Evolutionary conservation across 2,797 vertebrate genomes (phyloP).

Genomic region (Limnodromus scolopaceus): DNA sequence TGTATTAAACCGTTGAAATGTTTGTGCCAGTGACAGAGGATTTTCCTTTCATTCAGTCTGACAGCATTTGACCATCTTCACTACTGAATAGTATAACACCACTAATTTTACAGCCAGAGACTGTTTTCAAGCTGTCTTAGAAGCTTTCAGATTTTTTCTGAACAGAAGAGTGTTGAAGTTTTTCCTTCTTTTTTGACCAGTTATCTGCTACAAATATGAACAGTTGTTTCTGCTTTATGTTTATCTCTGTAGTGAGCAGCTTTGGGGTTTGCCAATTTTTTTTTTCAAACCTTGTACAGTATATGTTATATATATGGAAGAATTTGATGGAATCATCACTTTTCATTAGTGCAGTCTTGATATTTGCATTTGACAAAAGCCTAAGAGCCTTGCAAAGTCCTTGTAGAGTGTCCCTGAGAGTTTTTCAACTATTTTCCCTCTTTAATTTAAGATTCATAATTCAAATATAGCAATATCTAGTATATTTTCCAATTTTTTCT

Average conservation of each 20-base stretch:
- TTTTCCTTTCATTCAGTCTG: constrained; percentile 13
- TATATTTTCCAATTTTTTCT: background rate
- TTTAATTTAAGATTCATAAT: background rate
- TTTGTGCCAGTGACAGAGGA: constrained; percentile 13
- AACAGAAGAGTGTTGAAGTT: background rate
- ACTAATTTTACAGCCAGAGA: constrained; percentile 20
- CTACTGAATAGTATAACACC: background rate
- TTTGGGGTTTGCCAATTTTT: background rate
- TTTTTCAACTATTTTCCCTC: background rate
- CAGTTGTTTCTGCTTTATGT: constrained; percentile 16
- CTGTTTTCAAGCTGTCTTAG: constrained; percentile 23
- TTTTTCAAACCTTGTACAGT: background rate
- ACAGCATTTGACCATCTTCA: constrained; percentile 14
- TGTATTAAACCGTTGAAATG: background rate
- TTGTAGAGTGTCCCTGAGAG: background rate
- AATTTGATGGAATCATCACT: background rate
- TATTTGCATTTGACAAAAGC: background rate
- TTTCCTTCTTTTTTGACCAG: constrained; percentile 6
- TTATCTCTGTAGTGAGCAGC: background rate
- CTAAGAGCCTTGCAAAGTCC: background rate
- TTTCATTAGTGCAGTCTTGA: background rate
- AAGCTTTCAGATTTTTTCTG: background rate
- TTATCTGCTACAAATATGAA: background rate
- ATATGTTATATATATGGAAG: background rate
- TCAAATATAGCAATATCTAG: background rate